Conservation (phyloP, 1,140 invertebrate genomes). For the Heliothis virescens region DNA sequence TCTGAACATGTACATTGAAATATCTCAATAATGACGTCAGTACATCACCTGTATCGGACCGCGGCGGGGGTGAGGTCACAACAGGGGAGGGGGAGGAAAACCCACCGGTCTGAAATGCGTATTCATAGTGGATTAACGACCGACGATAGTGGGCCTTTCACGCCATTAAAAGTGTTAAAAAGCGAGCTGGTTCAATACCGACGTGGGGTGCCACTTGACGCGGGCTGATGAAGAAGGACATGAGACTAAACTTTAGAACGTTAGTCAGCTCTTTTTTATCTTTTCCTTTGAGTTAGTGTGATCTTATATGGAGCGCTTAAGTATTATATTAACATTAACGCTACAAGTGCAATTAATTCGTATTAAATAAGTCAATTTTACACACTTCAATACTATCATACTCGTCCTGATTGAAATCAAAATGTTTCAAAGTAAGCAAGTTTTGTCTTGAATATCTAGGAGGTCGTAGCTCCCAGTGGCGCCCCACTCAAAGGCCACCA, state of each 20-base stretch:
- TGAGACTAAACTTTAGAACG: not conserved
- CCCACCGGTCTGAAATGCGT: conserved; percentile 47
- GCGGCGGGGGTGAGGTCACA: conserved; percentile 2
- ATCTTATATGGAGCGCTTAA: no score
- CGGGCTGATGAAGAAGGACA: conserved; percentile 1
- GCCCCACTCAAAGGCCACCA: conserved; percentile 23
- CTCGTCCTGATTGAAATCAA: no score
- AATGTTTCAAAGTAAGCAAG: no score
- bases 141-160: conserved; percentile 60
- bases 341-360: no score
- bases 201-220: conserved; percentile 23
- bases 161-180: conserved; percentile 65
- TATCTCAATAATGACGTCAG: conserved; percentile 47
- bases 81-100: not conserved
- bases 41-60: conserved; percentile 37
- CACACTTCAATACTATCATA: no score
- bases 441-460: no score
- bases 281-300: not conserved
- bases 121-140: conserved; percentile 61
- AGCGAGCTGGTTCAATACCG: conserved; percentile 54
- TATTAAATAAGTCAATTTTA: no score
- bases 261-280: not conserved
- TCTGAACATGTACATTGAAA: conserved; percentile 24
- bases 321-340: no score
- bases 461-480: not conserved